A percentile compares a stretch with the other conserved stretches of the same genome.
Evolutionary conservation across 2,888 invertebrate genomes (phyloP).

Genomic region (Drosophila differens): DNA sequence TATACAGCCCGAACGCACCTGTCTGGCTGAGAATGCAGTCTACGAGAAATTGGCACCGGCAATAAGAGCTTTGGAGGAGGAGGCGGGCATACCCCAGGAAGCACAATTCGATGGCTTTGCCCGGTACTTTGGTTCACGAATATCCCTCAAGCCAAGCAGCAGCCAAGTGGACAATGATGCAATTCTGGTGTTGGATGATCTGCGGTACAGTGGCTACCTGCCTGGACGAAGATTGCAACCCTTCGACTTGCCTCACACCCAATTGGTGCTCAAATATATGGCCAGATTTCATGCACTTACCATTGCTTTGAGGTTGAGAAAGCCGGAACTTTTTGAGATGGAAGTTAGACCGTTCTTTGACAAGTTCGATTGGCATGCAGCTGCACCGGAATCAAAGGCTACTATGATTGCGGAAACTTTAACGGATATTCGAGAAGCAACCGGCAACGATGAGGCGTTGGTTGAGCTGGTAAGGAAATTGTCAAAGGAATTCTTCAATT

Average conservation of each 20-base stretch:
- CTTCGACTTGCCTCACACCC: constrained; percentile 50
- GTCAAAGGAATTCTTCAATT: constrained; percentile 52
- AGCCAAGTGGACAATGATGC: constrained; percentile 58
- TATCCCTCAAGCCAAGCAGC: constrained; percentile 26
- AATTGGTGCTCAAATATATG: constrained; percentile 48
- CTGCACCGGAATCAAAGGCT: constrained; percentile 61
- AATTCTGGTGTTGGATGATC: constrained; percentile 60
- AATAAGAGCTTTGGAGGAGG: constrained; percentile 34
- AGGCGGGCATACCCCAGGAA: constrained; percentile 35
- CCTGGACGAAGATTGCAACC: constrained; percentile 50
- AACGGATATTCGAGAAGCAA: constrained; percentile 49
- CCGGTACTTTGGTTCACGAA: constrained; percentile 59
- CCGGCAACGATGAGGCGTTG: constrained; percentile 41
- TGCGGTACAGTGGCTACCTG: constrained; percentile 33
- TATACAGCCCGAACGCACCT: constrained; percentile 64
- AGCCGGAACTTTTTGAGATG: constrained; percentile 38
- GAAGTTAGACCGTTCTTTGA: constrained; percentile 55
- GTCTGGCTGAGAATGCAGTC: constrained; percentile 61
- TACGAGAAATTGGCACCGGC: constrained; percentile 58
- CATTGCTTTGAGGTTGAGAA: constrained; percentile 47
- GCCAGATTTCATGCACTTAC: constrained; percentile 64
- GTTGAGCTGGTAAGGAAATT: constrained; percentile 34
- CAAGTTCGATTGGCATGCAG: constrained; percentile 68
- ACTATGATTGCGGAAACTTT: constrained; percentile 62
- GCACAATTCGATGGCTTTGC: constrained; percentile 59